Conservation (phyloP, 92 coral and sea anemone species). For the Pocillopora meandrina region DNA sequence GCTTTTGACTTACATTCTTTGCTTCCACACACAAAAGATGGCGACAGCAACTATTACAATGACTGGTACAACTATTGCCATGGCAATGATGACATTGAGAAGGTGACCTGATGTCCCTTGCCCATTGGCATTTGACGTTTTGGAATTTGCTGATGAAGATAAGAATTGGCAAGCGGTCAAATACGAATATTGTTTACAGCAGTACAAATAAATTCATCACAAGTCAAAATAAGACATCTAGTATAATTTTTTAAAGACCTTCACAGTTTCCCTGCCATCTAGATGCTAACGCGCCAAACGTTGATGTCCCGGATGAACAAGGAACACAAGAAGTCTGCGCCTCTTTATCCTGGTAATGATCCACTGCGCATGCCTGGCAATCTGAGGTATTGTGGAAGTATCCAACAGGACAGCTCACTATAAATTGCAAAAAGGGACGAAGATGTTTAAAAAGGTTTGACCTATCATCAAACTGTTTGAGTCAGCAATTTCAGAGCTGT, state of each 20-base stretch:
- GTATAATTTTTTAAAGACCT: background rate
- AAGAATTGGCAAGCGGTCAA: too few relatives aligned
- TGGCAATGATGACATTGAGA: background rate
- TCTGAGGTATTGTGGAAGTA: constrained; percentile 31
- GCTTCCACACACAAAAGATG: background rate
- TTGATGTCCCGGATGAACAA: constrained; percentile 54
- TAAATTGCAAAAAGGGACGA: background rate
- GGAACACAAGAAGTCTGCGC: constrained; percentile 43
- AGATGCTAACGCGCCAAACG: constrained; percentile 16
- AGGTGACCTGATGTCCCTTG: background rate
- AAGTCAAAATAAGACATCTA: background rate
- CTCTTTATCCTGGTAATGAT: constrained; percentile 56
- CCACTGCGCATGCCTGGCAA: constrained; percentile 48
- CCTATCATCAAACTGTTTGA: too few relatives aligned
- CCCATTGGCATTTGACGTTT: background rate
- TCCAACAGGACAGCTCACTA: constrained; percentile 57
- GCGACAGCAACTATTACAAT: background rate
- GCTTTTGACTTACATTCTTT: background rate
- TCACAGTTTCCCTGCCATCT: constrained; percentile 22
- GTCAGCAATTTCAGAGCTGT: too few relatives aligned
- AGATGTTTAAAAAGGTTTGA: too few relatives aligned
- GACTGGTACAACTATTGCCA: background rate
- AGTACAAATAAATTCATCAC: background rate
- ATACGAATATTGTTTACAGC: background rate
- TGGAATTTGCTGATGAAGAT: too few relatives aligned